Evolutionary conservation across 2,113 vertebrate species (phyloP), one percentile per base, ranked within the genome.

Genomic region (Zosterops lateralis): DNA sequence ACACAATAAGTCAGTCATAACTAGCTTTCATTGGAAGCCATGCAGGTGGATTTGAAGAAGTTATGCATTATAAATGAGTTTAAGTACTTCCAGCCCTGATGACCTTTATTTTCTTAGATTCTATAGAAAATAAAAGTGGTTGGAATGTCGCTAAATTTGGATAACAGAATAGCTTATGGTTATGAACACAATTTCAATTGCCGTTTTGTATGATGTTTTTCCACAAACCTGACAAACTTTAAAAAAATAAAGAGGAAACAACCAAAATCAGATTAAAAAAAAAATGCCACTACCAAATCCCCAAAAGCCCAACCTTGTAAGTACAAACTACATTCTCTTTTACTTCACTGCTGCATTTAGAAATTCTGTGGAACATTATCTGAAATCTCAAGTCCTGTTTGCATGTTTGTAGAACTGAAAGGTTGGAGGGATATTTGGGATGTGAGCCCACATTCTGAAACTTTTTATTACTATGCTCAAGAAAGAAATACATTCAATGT

Each of bases 241-340:
- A 34, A 34, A 58, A 8, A 45, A 68, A n/a, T 38, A n/a, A 21
- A 21, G 12, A 18, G 29, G 19, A 32, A 17, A 1, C 6, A n/a
- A 71, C 8, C 3, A 64, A 32, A 80, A 38, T 2, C 9, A 65
- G 53, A 36, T 4, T 2, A 10, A 4, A 6, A 17, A 3, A 2
- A 12, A 5, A 12, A 10, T 2, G 9, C 10, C 3, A 13, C 1
- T 14, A 38, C 12, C 29, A 8, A 12, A 47, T 10, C 5, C 9
- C 24, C 22, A n/a, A 36, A 50, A 0, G 0, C 5, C 6, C 45
- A 44, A 8, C 31, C 6, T 42, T 32, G 8, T 51, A 83, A 68
- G 34, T 20, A n/a, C 31, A 53, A 71, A 24, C 11, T 86, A 3
- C 7, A 15, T 12, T 34, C 9, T 62, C 14, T 73, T 60, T 77